Conservation (phyloP, 1,140 invertebrate genomes). For the Hermetia illucens region DNA sequence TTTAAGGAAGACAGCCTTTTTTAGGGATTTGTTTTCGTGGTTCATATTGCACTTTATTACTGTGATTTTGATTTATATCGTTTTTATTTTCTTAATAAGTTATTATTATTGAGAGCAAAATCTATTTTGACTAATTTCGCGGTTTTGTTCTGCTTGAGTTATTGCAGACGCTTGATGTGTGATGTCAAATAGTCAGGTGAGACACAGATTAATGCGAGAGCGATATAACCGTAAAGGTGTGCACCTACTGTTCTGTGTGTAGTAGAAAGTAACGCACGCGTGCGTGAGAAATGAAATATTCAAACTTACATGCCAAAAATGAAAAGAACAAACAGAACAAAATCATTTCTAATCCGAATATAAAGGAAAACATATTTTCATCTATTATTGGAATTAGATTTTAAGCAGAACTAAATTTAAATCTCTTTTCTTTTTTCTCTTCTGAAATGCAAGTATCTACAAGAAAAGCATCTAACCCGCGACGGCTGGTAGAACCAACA, state of each 20-base stretch:
- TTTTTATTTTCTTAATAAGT: no score
- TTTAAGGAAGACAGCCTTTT: no score
- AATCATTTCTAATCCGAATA: neutral
- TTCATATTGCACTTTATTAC: no score
- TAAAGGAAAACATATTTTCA: neutral
- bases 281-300: neutral
- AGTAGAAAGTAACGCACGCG: neutral
- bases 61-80: no score
- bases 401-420: neutral
- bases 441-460: no score
- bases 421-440: no score
- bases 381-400: neutral
- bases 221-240: neutral
- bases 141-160: conserved; percentile 1
- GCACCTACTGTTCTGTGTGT: neutral
- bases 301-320: neutral
- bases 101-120: no score
- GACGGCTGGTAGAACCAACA: neutral
- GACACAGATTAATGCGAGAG: neutral
- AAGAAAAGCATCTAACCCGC: neutral
- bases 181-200: neutral
- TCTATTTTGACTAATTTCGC: neutral
- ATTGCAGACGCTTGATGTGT: neutral
- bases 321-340: neutral
- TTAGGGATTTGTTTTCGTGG: no score